Evolutionary conservation across 2,797 vertebrate species (phyloP).

Genomic region (Aulostomus chinensis): DNA sequence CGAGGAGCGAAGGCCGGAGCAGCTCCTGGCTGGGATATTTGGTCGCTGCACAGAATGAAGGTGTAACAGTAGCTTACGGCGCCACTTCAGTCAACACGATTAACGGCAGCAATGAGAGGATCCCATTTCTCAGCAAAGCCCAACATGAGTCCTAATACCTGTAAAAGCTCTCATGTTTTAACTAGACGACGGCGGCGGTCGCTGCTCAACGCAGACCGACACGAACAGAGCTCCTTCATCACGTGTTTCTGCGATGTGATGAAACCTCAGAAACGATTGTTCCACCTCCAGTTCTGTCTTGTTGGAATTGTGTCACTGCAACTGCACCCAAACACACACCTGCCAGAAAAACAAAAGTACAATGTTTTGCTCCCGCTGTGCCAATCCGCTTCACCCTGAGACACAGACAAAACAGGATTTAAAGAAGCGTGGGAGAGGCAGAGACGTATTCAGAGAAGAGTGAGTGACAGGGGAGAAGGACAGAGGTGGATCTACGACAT

Average conservation of each 20-base stretch:
- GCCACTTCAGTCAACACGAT: too few species aligned
- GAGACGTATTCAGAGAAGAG: background rate
- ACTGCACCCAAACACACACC: constrained; percentile 29
- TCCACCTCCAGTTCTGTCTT: constrained; percentile 55
- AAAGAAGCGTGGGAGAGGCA: background rate
- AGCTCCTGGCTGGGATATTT: too few species aligned
- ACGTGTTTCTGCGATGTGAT: constrained; percentile 16
- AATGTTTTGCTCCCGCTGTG: constrained; percentile 23
- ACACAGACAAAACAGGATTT: constrained; percentile 37
- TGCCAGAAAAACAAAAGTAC: constrained; percentile 51
- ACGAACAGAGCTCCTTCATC: constrained; percentile 51
- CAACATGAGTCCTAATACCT: too few species aligned
- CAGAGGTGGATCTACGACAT: constrained; percentile 1
- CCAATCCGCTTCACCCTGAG: constrained; percentile 33
- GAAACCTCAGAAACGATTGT: constrained; percentile 32
- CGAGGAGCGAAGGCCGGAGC: too few species aligned
- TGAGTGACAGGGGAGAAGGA: constrained; percentile 7
- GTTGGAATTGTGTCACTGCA: constrained; percentile 43
- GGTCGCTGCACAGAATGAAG: too few species aligned
- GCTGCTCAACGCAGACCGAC: constrained; percentile 9
- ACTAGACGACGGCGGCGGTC: too few species aligned
- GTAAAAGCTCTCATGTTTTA: too few species aligned
- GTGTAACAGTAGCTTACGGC: too few species aligned
- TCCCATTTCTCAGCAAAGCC: too few species aligned
- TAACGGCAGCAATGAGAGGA: too few species aligned